These are phyloP conservation scores for Araneus ventricosus DNA, from an alignment of 1,140 invertebrate genomes.

Conservation along the genomic window DNA sequence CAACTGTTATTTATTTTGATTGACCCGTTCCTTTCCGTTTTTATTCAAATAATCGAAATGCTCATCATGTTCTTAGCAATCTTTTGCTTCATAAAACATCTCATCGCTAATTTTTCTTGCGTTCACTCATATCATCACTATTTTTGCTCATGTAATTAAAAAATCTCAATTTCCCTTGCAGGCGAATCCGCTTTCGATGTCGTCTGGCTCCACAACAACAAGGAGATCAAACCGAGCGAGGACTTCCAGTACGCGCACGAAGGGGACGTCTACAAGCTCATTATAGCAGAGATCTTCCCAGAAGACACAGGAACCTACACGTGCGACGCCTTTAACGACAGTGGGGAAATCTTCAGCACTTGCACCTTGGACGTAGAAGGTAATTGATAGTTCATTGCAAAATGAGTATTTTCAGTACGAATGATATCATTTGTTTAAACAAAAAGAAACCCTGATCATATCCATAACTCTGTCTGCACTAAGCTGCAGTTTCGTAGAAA, in stretches of 20 bases:
- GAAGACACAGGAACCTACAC: constrained; percentile 96
- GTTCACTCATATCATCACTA: no score
- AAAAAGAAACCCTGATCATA: no score
- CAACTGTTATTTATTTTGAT: no score
- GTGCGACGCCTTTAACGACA: constrained; percentile 97
- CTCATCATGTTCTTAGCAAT: no score
- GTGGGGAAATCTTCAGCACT: constrained; percentile 94
- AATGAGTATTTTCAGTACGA: background rate
- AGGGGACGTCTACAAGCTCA: constrained; percentile 92
- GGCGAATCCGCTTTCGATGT: constrained; percentile 77
- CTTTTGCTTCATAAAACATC: no score
- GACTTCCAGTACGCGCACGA: constrained; percentile 96
- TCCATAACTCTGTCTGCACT: no score
- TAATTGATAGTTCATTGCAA: constrained; percentile 78
- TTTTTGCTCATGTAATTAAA: no score
- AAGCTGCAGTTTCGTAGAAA: no score
- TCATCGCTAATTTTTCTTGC: no score
- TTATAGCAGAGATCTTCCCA: constrained; percentile 96
- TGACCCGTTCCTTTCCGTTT: no score
- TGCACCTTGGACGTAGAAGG: constrained; percentile 90
- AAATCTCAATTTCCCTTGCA: background rate
- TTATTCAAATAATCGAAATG: no score
- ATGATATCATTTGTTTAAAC: no score
- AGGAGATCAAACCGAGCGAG: constrained; percentile 97
- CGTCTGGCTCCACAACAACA: constrained; percentile 96